Base-by-base conservation (phyloP, 2,113 vertebrate species). In the Chionodraco myersi region DNA sequence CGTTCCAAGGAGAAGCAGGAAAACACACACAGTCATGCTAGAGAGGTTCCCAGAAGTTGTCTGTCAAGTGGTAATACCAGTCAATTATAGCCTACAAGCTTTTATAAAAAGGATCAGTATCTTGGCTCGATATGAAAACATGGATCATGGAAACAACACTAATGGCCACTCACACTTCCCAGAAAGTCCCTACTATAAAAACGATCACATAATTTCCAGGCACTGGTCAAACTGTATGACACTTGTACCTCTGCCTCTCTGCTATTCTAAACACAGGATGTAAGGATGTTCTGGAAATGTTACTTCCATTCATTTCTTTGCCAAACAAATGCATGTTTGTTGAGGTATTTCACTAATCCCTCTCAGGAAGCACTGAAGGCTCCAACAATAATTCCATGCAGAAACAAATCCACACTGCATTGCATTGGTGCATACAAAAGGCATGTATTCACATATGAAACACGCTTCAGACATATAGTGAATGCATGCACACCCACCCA, bases 21-120 rank as follows among this genome's bases (percentile, higher is more conserved):
- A 60, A 30, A 60, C 51, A 71, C 53, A 34, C 65, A 72, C 49
- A 86, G 44, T 54, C 34, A 21, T 26, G 45, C 65, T 30, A 41
- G 62, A 81, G 52, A 54, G 60, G 56, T 78, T 83, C 72, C 65
- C 72, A 88, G 81, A 86, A 71, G 67, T 75, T 78, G 75, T 77
- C 70, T 77, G 58, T 88, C 72, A 75, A 79, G 75, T 48, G 26
- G 61, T 66, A 59, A 79, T 85, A 51, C 30, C 56, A n/a, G 66
- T 87, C 70, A 72, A 61, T 83, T 78, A 76, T 63, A 41, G 36
- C 36, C 36, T 41, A 16, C 45, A 84, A 57, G 53, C 71, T 66
- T 48, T 63, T 21, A 72, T 69, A 56, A 80, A 73, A 71, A 60
- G 36, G 36, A 65, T 44, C 6, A 14, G 30, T 30, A 23, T 83